Base-by-base conservation (phyloP, 2,113 vertebrate species). In the Pipra filicauda region DNA sequence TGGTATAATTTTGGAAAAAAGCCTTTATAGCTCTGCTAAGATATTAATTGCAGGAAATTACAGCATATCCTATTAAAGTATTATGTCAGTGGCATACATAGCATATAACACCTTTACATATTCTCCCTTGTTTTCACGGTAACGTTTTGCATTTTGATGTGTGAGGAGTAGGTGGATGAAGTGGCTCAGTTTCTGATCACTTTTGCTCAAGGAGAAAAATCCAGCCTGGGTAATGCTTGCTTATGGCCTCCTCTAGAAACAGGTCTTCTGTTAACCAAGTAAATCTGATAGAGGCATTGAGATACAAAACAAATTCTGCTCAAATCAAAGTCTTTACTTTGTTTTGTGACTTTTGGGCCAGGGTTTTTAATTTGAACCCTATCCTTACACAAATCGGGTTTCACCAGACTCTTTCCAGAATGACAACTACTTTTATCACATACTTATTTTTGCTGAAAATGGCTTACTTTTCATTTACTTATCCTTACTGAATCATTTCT, bases 1-100 rank as follows among this genome's bases (percentile, higher is more conserved):
- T 97, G 97, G 94, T 97, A 96, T 94, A 98, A 97, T 98, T 98
- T 97, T 88, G 95, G 95, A 35, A 96, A 96, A 97, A 97, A 94
- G 73, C 88, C 81, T 95, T 97, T 97, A 91, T 95, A 96, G 92
- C 93, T 97, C 91, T 97, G 95, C 95, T 96, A 95, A 96, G 93
- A 93, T 98, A 98, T 97, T 98, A 98, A 98, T 98, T 98, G 96
- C 97, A 98, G 98, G 98, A 98, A 98, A 98, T 98, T 97, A 98
- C 97, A 97, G 81, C 98, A 98, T 98, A 97, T 97, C 97, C 97
- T 96, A 95, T 89, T 97, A 95, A 97, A 98, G 95, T 97, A 97
- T 98, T 98, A 98, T 97, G 97, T 98, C 97, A 98, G 92, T 92
- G 96, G 93, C 93, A 96, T 93, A 96, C 93, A 96, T 94, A 97